A percentile compares a stretch with the other conserved stretches of the same genome.
Evolutionary conservation across 2,888 invertebrate species (phyloP).

Genomic region (Pemphredon lugubris): DNA sequence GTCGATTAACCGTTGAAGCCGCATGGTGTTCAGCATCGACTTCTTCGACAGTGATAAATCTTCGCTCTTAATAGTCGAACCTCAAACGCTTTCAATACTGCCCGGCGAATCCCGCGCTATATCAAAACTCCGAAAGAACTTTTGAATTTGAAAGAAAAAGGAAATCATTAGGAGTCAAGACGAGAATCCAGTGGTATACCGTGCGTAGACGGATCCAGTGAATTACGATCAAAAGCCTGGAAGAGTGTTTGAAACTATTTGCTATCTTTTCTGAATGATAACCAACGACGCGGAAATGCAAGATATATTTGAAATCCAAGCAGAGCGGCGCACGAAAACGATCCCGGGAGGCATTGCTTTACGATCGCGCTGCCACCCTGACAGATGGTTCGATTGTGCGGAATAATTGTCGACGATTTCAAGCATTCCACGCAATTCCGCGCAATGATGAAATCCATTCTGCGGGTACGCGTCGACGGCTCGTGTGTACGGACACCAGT

Average conservation of each 20-base stretch:
- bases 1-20: slow-evolving; percentile 43
- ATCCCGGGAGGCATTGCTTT: neutral
- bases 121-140: neutral
- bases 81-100: too few species aligned
- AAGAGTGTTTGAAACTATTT: too few species aligned
- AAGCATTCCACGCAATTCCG: slow-evolving; percentile 36
- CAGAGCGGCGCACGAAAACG: neutral
- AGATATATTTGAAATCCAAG: neutral
- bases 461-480: slow-evolving; percentile 33
- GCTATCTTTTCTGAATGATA: too few species aligned
- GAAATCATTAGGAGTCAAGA: neutral
- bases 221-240: too few species aligned
- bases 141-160: too few species aligned
- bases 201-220: too few species aligned
- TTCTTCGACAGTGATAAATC: slow-evolving; percentile 72
- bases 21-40: slow-evolving; percentile 36
- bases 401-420: slow-evolving; percentile 59
- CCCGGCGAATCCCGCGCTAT: too few species aligned
- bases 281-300: too few species aligned
- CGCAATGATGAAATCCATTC: slow-evolving; percentile 43
- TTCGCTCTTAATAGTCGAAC: slow-evolving; percentile 71
- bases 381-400: slow-evolving; percentile 42
- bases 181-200: neutral
- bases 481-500: slow-evolving; percentile 44
- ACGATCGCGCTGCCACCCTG: slow-evolving; percentile 28